These are phyloP conservation scores for Tragopan temminckii DNA, from an alignment of 2,797 vertebrate species.

Conservation along the genomic window DNA sequence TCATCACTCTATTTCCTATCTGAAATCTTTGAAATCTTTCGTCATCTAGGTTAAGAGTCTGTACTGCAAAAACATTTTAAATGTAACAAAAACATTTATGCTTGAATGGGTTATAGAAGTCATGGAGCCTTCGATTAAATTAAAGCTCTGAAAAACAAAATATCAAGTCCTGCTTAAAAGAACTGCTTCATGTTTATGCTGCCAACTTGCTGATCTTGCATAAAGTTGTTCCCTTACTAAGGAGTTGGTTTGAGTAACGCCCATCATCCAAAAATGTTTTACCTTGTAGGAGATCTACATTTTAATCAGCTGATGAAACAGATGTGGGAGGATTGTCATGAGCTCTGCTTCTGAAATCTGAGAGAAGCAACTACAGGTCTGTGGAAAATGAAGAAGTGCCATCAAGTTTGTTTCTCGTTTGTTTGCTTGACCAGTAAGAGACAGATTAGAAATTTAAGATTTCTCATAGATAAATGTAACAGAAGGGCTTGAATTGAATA, in stretches of 20 bases:
- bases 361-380: background rate
- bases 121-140: background rate
- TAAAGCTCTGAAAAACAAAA: slow-evolving; percentile 29
- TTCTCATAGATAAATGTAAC: background rate
- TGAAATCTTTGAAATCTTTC: slow-evolving; percentile 13
- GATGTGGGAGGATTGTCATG: slow-evolving; percentile 66
- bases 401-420: background rate
- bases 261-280: slow-evolving; percentile 62
- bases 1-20: background rate
- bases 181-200: slow-evolving; percentile 43
- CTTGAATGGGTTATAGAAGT: background rate
- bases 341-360: slow-evolving; percentile 37
- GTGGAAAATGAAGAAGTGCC: fast-evolving
- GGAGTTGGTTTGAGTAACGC: slow-evolving; percentile 55
- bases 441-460: background rate
- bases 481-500: background rate
- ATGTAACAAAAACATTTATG: background rate
- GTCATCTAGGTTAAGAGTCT: background rate
- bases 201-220: slow-evolving; percentile 67
- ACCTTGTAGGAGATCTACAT: slow-evolving; percentile 58
- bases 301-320: slow-evolving; percentile 74
- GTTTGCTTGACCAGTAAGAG: background rate
- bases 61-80: background rate
- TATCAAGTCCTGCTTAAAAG: background rate
- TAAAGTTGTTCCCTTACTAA: slow-evolving; percentile 67